Evolutionary conservation across 2,888 invertebrate species (phyloP).

Genomic region (Netelia virgata): DNA sequence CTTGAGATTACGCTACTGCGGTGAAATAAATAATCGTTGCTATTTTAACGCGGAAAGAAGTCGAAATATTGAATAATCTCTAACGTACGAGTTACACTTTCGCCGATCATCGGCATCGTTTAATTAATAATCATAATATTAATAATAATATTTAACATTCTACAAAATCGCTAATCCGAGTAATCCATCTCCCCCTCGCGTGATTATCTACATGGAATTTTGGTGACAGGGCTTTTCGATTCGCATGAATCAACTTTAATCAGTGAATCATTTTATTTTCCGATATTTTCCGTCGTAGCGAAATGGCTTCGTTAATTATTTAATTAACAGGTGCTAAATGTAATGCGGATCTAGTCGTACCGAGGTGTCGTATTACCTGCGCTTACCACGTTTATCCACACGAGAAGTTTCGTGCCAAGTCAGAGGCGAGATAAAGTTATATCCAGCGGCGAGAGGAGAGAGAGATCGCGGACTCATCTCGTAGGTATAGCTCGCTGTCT

Average conservation of each 20-base stretch:
- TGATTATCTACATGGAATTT: too few relatives aligned
- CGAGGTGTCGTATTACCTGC: constrained; percentile 48
- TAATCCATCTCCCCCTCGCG: too few relatives aligned
- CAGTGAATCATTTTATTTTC: not conserved
- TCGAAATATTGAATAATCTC: not conserved
- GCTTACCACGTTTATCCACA: constrained; percentile 23
- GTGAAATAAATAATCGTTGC: constrained; percentile 19
- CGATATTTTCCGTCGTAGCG: not conserved
- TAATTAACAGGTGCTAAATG: constrained; percentile 49
- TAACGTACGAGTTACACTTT: too few relatives aligned
- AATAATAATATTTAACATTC: too few relatives aligned
- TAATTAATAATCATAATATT: too few relatives aligned
- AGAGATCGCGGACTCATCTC: constrained; percentile 46
- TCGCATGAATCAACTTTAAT: not conserved
- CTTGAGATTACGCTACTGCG: constrained; percentile 16
- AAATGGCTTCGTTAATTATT: constrained; percentile 49
- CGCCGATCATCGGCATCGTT: too few relatives aligned
- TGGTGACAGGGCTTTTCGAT: too few relatives aligned
- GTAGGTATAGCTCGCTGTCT: constrained; percentile 45
- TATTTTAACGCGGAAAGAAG: constrained; percentile 9
- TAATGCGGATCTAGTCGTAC: constrained; percentile 5
- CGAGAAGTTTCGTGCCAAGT: constrained; percentile 58
- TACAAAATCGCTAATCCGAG: too few relatives aligned
- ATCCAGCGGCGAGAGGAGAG: constrained; percentile 34
- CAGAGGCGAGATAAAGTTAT: constrained; percentile 64